These are phyloP conservation scores for Eretmochelys imbricata DNA, from an alignment of 2,113 vertebrate species.

Conservation along the genomic window DNA sequence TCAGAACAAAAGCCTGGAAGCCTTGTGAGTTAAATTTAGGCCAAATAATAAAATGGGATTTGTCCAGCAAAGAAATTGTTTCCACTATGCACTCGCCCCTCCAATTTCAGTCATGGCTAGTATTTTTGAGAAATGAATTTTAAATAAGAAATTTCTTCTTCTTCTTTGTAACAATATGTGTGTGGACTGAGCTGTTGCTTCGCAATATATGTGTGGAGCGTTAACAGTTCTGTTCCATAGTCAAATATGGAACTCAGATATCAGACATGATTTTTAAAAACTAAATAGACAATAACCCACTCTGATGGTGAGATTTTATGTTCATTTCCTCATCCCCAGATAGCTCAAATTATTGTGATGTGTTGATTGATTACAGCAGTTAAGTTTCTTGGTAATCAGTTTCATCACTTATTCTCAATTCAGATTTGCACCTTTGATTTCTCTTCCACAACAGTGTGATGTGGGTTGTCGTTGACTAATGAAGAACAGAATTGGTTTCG, in stretches of 20 bases:
- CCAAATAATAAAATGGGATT: background rate
- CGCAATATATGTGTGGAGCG: background rate
- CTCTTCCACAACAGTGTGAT: conserved; percentile 79
- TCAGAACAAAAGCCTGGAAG: background rate
- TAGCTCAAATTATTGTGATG: conserved; percentile 75
- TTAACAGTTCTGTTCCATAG: background rate
- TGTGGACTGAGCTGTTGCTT: background rate
- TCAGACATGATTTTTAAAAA: conserved; percentile 38
- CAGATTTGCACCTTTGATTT: conserved; percentile 81
- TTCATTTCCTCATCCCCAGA: conserved; percentile 46
- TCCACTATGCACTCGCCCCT: background rate
- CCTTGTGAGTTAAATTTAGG: background rate
- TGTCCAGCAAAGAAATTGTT: conserved; percentile 12
- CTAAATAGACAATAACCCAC: conserved; percentile 20
- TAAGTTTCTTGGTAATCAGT: conserved; percentile 80
- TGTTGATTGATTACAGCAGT: conserved; percentile 82
- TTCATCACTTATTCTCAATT: conserved; percentile 78
- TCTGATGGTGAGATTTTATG: background rate
- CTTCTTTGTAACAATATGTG: conserved; percentile 13
- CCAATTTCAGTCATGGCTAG: background rate
- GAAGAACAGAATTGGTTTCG: conserved; percentile 84
- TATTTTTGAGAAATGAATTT: conserved; percentile 42
- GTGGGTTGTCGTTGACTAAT: conserved; percentile 84
- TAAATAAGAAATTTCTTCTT: background rate
- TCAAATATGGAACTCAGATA: conserved; percentile 15